A percentile compares a stretch with the other conserved stretches of the same genome.
These are phyloP conservation scores for Bucorvus abyssinicus DNA, from an alignment of 2,797 vertebrate species.

Conservation along the genomic window DNA sequence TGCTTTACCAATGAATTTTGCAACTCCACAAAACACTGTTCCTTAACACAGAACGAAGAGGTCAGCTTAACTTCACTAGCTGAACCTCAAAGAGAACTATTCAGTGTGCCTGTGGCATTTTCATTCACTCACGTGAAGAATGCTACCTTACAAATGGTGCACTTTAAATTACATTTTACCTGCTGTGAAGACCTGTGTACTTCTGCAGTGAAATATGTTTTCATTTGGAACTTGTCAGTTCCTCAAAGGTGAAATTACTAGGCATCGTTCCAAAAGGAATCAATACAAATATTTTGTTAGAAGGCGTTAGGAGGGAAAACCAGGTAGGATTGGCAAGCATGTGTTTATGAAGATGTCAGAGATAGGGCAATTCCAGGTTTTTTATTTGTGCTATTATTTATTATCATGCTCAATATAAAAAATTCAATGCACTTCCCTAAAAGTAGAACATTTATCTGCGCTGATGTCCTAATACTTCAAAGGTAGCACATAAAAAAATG, in stretches of 20 bases:
- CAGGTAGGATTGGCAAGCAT: not conserved
- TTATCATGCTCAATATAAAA: not conserved
- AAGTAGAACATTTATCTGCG: not conserved
- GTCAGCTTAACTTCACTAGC: slow-evolving; percentile 13
- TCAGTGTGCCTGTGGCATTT: not conserved
- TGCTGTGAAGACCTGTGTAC: slow-evolving; percentile 53
- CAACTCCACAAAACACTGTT: not conserved
- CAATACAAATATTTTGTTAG: slow-evolving; percentile 43
- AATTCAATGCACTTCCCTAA: not conserved
- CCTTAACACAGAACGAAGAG: not conserved
- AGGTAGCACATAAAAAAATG: not conserved
- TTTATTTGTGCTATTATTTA: not conserved
- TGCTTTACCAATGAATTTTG: not conserved
- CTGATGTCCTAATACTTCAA: not conserved
- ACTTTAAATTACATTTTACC: slow-evolving; percentile 56
- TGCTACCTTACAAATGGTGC: slow-evolving; percentile 20
- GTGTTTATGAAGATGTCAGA: not conserved
- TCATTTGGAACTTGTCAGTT: slow-evolving; percentile 60
- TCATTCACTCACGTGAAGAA: slow-evolving; percentile 30
- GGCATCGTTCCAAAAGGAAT: slow-evolving; percentile 46
- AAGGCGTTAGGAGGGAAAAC: not conserved
- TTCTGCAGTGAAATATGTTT: slow-evolving; percentile 53
- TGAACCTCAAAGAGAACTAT: not conserved
- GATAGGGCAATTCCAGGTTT: not conserved
- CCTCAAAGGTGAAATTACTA: slow-evolving; percentile 55